Evolutionary conservation across 1,140 invertebrate genomes (phyloP).

Genomic region (Dolichoris vasculosae): DNA sequence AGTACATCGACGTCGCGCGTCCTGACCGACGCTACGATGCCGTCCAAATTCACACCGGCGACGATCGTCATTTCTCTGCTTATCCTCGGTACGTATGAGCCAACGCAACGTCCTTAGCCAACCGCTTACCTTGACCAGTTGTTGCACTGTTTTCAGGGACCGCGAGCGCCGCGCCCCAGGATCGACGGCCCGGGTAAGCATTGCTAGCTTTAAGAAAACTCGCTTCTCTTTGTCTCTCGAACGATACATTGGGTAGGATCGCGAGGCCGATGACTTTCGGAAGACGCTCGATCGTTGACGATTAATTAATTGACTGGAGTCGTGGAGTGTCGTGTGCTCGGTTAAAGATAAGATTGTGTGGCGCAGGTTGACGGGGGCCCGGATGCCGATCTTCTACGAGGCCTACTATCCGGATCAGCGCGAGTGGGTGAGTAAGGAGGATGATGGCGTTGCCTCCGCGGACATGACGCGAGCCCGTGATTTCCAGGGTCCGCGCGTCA

Average conservation of each 20-base stretch:
- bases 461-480: not conserved
- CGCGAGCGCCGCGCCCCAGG: not conserved
- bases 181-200: not conserved
- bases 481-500: conserved; percentile 7
- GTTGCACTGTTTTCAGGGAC: not conserved
- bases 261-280: no score
- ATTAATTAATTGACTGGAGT: no score
- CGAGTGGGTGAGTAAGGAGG: conserved; percentile 24
- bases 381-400: conserved; percentile 64
- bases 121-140: not conserved
- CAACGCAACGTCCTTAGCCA: not conserved
- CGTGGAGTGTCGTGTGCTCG: not conserved
- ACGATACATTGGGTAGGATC: not conserved
- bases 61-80: not conserved
- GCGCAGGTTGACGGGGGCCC: not conserved
- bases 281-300: no score
- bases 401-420: conserved; percentile 63
- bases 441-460: not conserved
- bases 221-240: not conserved
- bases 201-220: not conserved
- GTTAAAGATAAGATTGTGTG: not conserved
- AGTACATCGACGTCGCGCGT: not conserved
- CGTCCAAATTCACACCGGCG: not conserved
- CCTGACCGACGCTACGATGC: not conserved
- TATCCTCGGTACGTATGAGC: not conserved